Evolutionary conservation across 37 sponge, comb jelly and placozoan species (phyloP).

Genomic region (Axinella damicornis): DNA sequence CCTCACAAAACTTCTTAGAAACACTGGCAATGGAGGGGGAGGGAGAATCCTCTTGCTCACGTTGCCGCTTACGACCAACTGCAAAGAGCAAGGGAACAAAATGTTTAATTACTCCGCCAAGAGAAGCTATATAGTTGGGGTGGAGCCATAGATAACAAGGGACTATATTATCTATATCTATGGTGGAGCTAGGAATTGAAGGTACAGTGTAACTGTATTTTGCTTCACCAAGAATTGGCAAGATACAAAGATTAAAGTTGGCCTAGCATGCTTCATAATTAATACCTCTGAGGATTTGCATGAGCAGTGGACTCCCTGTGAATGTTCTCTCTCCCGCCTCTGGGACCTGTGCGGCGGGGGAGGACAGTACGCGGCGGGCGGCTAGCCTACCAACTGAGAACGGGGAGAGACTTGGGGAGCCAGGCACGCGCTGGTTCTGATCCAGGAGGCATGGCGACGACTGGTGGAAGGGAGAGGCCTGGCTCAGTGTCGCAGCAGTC

Average conservation of each 20-base stretch:
- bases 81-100: too few species aligned
- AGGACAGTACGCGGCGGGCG: conserved; percentile 3
- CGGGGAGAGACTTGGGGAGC: conserved; percentile 47
- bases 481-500: too few species aligned
- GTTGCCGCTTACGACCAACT: conserved; percentile 23
- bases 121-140: too few species aligned
- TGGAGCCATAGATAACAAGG: too few species aligned
- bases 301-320: conserved; percentile 53
- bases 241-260: too few species aligned
- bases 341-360: conserved; percentile 50
- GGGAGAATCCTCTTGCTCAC: not conserved
- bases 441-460: not conserved
- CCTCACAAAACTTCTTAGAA: not conserved
- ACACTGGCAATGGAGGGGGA: not conserved
- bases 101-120: too few species aligned
- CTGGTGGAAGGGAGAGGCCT: too few species aligned
- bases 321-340: conserved; percentile 4
- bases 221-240: too few species aligned
- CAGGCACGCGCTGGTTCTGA: conserved; percentile 53
- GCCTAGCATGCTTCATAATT: too few species aligned
- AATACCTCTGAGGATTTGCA: conserved; percentile 18
- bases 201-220: too few species aligned
- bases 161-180: too few species aligned
- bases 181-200: too few species aligned
- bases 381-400: not conserved